These are phyloP conservation scores for Trinectes maculatus DNA, from an alignment of 2,113 vertebrate species.

Conservation along the genomic window DNA sequence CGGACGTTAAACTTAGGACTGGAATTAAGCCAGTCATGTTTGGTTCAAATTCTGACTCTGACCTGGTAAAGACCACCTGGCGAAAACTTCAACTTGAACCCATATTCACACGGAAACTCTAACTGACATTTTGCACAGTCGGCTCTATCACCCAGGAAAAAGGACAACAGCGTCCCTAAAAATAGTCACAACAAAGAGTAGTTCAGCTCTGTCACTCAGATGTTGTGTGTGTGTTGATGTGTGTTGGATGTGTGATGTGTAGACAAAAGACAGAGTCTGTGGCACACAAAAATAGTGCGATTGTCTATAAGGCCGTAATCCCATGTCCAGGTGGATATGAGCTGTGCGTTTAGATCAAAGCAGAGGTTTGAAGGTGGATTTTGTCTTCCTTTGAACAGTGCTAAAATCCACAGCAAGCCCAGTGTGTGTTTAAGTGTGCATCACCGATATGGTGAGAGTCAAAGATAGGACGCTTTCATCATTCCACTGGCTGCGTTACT, in stretches of 20 bases:
- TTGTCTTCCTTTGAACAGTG: slow-evolving; percentile 56
- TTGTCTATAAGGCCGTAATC: slow-evolving; percentile 43
- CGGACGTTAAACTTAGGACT: slow-evolving; percentile 25
- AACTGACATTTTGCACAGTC: slow-evolving; percentile 22
- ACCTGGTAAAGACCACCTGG: slow-evolving; percentile 60
- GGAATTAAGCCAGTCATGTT: slow-evolving; percentile 42
- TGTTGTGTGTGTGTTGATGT: slow-evolving; percentile 19
- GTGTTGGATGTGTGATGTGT: slow-evolving; percentile 14
- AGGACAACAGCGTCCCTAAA: slow-evolving; percentile 42
- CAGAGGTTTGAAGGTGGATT: slow-evolving; percentile 53
- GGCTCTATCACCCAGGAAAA: slow-evolving; percentile 26
- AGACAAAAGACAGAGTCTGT: not conserved
- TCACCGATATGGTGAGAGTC: slow-evolving; percentile 9
- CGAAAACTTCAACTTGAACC: slow-evolving; percentile 32
- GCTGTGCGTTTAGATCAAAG: slow-evolving; percentile 60
- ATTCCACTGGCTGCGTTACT: not conserved
- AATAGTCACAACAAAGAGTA: slow-evolving; percentile 37
- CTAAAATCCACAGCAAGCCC: slow-evolving; percentile 15
- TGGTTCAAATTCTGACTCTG: slow-evolving; percentile 50
- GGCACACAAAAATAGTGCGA: slow-evolving; percentile 50
- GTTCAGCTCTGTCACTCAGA: slow-evolving; percentile 36
- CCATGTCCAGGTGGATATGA: slow-evolving; percentile 18
- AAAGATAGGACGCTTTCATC: slow-evolving; percentile 13
- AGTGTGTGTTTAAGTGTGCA: slow-evolving; percentile 11
- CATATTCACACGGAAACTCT: slow-evolving; percentile 45